phyloP scores from a whole-genome alignment of 2,797 vertebrate species.

The Megaceryle alcyon region DNA sequence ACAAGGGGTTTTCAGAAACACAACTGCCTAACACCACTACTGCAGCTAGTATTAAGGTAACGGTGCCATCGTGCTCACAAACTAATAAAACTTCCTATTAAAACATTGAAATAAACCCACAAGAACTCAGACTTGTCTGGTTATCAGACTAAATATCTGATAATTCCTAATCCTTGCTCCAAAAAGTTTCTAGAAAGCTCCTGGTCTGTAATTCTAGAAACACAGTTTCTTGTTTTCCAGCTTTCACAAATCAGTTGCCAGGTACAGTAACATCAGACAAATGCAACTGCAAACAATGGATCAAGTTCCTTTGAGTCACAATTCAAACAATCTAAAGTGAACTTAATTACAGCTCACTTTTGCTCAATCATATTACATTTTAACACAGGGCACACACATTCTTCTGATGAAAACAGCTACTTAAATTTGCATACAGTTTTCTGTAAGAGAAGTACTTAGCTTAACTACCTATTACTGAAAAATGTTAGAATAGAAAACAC shows the following conservation, averaged over 20 bases:
- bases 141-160: background rate
- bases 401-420: background rate
- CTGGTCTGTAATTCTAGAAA: background rate
- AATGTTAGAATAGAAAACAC: background rate
- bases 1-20: background rate
- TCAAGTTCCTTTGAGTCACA: background rate
- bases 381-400: background rate
- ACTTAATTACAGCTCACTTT: background rate
- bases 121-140: background rate
- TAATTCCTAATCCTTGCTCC: background rate
- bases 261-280: background rate
- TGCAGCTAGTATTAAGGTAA: background rate
- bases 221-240: background rate
- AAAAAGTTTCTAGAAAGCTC: background rate
- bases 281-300: background rate
- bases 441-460: background rate
- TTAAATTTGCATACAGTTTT: background rate
- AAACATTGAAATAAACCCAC: accelerated
- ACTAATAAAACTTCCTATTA: background rate
- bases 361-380: background rate
- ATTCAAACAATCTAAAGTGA: background rate
- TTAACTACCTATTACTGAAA: background rate
- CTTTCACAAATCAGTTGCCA: background rate
- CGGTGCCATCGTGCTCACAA: background rate
- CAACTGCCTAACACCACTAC: background rate